Conservation (phyloP, 2,888 invertebrate species). For the Caenorhabditis wallacei region DNA sequence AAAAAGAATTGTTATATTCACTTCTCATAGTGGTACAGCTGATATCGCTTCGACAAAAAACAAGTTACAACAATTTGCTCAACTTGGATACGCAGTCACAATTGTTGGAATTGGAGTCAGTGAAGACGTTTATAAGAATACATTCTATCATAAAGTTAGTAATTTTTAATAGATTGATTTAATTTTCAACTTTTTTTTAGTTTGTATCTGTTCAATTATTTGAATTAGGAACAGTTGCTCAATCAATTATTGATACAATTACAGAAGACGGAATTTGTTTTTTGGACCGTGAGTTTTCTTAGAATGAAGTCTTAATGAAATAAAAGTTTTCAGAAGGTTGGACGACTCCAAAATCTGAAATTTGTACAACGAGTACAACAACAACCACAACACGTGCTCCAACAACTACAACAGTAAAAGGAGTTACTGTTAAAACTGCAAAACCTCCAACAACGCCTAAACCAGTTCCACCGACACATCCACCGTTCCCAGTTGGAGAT, state of each 20-base stretch:
- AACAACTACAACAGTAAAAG: conserved; percentile 33
- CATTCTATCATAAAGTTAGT: conserved; percentile 58
- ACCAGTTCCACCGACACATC: conserved; percentile 53
- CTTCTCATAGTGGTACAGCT: conserved; percentile 34
- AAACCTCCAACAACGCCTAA: conserved; percentile 32
- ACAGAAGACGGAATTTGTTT: conserved; percentile 63
- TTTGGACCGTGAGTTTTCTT: conserved; percentile 43
- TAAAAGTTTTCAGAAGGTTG: conserved; percentile 51
- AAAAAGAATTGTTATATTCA: conserved; percentile 61
- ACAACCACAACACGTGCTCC: conserved; percentile 45
- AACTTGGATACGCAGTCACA: conserved; percentile 43
- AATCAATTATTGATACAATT: conserved; percentile 46
- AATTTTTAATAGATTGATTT: not conserved
- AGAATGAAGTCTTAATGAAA: not conserved
- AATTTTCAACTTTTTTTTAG: conserved; percentile 10
- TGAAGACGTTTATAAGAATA: conserved; percentile 37
- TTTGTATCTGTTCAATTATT: conserved; percentile 44
- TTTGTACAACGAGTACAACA: conserved; percentile 48
- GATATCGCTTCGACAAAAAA: conserved; percentile 51
- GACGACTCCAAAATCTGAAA: conserved; percentile 52
- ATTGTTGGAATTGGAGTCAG: conserved; percentile 60
- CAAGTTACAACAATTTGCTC: conserved; percentile 39
- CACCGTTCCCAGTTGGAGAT: conserved; percentile 63
- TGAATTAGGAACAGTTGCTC: conserved; percentile 34
- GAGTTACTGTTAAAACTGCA: conserved; percentile 4